Evolutionary conservation across 2,113 vertebrate species (phyloP), one percentile per base, ranked within the genome.

Genomic region (Vireo altiloquus): DNA sequence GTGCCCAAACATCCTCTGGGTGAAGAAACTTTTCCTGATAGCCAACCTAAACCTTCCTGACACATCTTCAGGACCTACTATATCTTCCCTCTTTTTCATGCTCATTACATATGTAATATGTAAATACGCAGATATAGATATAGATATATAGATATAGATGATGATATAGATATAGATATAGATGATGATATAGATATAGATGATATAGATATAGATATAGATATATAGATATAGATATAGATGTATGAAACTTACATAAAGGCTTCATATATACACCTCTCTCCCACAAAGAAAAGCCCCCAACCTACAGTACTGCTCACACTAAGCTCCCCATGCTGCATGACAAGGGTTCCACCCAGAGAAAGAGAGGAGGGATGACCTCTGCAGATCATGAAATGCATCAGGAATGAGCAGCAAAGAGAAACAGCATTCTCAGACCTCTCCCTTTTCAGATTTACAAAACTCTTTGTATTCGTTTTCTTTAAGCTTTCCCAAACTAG

Each of bases 21-120:
- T 4, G 37, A 60, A 52, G 11, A 37, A 60, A 1, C 12, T 27
- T 52, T 12, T 18, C 12, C 46, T 33, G 23, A 52, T 27, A 44
- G 24, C 27, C 22, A 53, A 10, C 11, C 8, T 46, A 69, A 53
- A 53, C 15, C 6, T 78, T 10, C 5, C 47, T 46, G 12, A 23
- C 7, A 4, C 6, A 28, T 13, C 25, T 77, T 53, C 46, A 39
- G 23, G 47, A 39, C 23, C 33, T 46, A 8, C 28, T 44, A 30
- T 11, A 69, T 15, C 49, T 30, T 59, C 31, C 20, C 18, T 66
- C 9, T 42, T 11, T 60, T 20, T 64, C 2, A 0, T 49, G 9
- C 10, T 82, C 11, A 4, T 64, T 49, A 16, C 7, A 27, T 35
- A 52, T 0, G 0, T 17, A 53, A 83, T 10, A 18, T 11, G 3